Conservation (phyloP, 2,113 vertebrate species). For the Laticauda colubrina region DNA sequence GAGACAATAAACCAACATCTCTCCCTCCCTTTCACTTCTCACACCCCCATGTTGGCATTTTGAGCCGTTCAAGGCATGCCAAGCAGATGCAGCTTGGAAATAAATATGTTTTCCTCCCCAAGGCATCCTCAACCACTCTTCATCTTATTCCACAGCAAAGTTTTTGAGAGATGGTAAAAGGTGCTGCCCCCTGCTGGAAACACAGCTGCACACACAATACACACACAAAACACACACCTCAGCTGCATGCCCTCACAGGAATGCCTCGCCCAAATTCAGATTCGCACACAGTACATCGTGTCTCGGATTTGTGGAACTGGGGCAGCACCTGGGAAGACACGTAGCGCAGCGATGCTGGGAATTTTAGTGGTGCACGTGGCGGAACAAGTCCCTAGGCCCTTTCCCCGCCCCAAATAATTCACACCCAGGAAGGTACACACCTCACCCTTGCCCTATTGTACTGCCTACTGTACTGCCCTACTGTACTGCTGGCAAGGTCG, state of each 20-base stretch:
- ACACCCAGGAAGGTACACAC: not conserved
- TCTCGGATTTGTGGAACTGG: not conserved
- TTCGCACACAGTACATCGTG: not conserved
- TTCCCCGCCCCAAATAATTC: too few species aligned
- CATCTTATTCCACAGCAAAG: not conserved
- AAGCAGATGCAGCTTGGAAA: not conserved
- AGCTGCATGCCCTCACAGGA: not conserved
- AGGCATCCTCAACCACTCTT: too few species aligned
- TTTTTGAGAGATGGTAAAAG: too few species aligned
- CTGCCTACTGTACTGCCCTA: not conserved
- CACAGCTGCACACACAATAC: not conserved
- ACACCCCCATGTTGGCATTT: not conserved
- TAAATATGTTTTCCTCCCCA: not conserved
- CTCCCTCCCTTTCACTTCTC: not conserved
- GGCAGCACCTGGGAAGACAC: not conserved
- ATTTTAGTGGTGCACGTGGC: not conserved
- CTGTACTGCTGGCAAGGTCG: not conserved
- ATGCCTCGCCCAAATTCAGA: not conserved
- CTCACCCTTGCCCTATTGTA: not conserved
- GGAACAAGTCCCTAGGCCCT: not conserved
- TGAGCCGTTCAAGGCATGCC: not conserved
- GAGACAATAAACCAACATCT: not conserved
- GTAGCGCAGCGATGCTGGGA: not conserved
- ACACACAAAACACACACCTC: not conserved
- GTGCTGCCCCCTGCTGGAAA: slow-evolving; percentile 1